Evolutionary conservation across 2,888 invertebrate genomes (phyloP).

Genomic region (Lasioglossum zephyrum): DNA sequence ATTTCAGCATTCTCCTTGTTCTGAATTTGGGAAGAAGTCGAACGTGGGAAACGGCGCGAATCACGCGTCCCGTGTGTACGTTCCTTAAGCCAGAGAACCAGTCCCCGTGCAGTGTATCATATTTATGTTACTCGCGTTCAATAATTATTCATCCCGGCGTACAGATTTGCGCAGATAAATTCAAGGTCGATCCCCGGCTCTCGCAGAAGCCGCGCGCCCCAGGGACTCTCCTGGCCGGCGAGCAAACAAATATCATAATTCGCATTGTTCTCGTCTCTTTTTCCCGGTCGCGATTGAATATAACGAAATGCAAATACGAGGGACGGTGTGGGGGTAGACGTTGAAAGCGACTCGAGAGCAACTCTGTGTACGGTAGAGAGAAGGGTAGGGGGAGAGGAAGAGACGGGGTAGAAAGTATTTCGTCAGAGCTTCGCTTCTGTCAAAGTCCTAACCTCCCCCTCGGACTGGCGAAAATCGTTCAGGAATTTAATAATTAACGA

Average conservation of each 20-base stretch:
- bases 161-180: constrained; percentile 68
- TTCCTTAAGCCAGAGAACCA: constrained; percentile 60
- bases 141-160: constrained; percentile 70
- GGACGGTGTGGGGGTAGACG: constrained; percentile 71
- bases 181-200: constrained; percentile 66
- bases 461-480: constrained; percentile 53
- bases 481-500: constrained; percentile 69
- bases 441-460: constrained; percentile 56
- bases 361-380: not conserved
- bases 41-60: constrained; percentile 5
- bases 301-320: constrained; percentile 83
- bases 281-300: constrained; percentile 79
- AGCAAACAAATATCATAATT: constrained; percentile 83
- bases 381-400: not conserved
- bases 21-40: not conserved
- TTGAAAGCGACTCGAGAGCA: constrained; percentile 52
- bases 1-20: not conserved
- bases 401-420: constrained; percentile 48
- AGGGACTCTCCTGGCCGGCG: constrained; percentile 73
- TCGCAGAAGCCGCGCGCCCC: constrained; percentile 68
- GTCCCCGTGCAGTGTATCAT: constrained; percentile 62
- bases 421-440: constrained; percentile 41
- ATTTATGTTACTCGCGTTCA: constrained; percentile 68
- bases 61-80: constrained; percentile 47
- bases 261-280: constrained; percentile 81